Evolutionary conservation across 2,113 vertebrate genomes (phyloP), one percentile per base, ranked within the genome.

Genomic region (Pandion haliaetus): DNA sequence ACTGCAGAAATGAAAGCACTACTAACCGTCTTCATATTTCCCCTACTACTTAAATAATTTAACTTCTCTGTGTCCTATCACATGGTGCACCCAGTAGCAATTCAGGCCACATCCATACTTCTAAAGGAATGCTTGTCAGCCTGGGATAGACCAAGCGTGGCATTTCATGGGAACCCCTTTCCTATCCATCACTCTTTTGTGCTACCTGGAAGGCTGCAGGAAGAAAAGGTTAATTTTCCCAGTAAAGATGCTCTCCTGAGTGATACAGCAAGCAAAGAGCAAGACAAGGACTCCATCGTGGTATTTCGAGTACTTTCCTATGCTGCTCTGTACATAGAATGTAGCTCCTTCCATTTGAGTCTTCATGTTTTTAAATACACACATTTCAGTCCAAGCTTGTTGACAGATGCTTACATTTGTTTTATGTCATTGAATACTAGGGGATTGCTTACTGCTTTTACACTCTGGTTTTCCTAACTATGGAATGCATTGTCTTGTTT

Each of bases 281-380:
- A 83, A 73, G 74, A 31, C 25, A 50, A 70, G 20, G 58, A 54
- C 63, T 54, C 50, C 90, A 31, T 24, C 3, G 1, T n/a, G 32
- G 29, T 59, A 44, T 58, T 91, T 26, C 83, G 85, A 73, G 14
- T 62, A 31, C 66, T 40, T 67, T 85, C 49, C 42, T 77, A 6
- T 94, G 95, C 96, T 96, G 95, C 95, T 97, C 44, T 59, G 7
- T 54, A 88, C 94, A 69, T 91, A 93, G 94, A 93, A 82, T 82
- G 95, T 95, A 95, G 91, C 94, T 95, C 94, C 95, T 97, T 96
- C 91, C 85, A 57, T 80, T 17, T 73, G 54, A 94, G 86, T 90
- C 93, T 96, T 42, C 69, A 84, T 88, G 84, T 95, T 95, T 95
- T 93, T 80, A 90, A 95, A 85, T 66, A 87, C 49, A 88, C 69